These are phyloP conservation scores for Sakesphorus luctuosus DNA, from an alignment of 2,113 vertebrate species.

Conservation along the genomic window DNA sequence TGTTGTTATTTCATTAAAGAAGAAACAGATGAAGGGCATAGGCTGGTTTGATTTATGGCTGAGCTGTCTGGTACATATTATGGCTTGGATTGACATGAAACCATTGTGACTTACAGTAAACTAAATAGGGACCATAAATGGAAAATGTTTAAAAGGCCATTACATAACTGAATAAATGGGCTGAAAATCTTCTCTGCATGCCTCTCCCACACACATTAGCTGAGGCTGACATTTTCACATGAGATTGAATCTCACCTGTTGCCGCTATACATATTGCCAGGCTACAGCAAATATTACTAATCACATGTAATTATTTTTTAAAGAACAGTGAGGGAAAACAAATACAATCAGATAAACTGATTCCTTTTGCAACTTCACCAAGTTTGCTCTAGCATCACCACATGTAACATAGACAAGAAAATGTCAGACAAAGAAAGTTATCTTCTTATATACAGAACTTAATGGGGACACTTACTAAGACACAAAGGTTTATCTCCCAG, in stretches of 20 bases:
- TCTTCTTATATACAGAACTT: background rate
- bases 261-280: background rate
- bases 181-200: constrained; percentile 16
- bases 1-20: background rate
- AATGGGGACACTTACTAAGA: background rate
- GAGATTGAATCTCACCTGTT: constrained; percentile 11
- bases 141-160: constrained; percentile 14
- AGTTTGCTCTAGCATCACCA: background rate
- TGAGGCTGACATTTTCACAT: background rate
- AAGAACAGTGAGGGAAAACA: background rate
- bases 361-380: background rate
- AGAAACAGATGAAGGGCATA: background rate
- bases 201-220: background rate
- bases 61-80: background rate
- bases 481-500: background rate
- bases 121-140: background rate
- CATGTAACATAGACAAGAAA: background rate
- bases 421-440: background rate
- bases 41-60: background rate
- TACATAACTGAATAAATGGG: constrained; percentile 11
- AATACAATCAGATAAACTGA: constrained; percentile 14
- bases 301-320: background rate
- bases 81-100: background rate
- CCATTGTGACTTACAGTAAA: background rate
- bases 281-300: constrained; percentile 30